phyloP scores from a whole-genome alignment of 2,797 vertebrate genomes.

The Trachurus trachurus region DNA sequence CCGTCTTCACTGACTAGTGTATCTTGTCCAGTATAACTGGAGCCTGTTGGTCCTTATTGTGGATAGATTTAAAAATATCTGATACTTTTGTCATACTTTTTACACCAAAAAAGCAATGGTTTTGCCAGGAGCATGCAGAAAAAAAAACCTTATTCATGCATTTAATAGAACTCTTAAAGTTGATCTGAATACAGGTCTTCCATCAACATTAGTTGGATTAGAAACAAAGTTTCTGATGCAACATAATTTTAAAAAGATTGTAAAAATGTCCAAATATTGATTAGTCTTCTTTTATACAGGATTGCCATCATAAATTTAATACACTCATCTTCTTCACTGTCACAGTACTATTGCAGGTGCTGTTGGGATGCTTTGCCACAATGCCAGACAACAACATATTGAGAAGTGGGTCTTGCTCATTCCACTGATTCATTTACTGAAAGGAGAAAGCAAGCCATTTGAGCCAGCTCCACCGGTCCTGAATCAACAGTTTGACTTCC shows the following conservation, averaged over 20 bases:
- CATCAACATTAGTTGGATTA: no score
- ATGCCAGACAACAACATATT: fast-evolving
- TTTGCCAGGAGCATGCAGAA: no score
- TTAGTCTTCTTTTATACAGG: background rate
- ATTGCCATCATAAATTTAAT: background rate
- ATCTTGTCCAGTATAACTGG: no score
- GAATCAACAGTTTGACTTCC: background rate
- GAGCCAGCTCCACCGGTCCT: constrained; percentile 20
- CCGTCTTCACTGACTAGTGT: no score
- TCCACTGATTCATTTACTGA: constrained; percentile 61
- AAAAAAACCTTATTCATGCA: no score
- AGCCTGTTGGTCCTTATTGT: no score
- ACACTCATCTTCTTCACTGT: background rate
- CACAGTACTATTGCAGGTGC: constrained; percentile 35
- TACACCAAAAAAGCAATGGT: no score
- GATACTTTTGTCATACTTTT: no score
- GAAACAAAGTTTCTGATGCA: no score
- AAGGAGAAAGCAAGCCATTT: constrained; percentile 54
- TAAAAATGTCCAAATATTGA: background rate
- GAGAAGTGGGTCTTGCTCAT: constrained; percentile 44
- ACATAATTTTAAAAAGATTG: background rate
- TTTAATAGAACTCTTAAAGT: no score
- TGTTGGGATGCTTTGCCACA: constrained; percentile 13
- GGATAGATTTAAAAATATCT: no score
- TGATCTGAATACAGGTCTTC: no score